These are phyloP conservation scores for Chitala chitala DNA, from an alignment of 2,113 vertebrate species.

Conservation along the genomic window DNA sequence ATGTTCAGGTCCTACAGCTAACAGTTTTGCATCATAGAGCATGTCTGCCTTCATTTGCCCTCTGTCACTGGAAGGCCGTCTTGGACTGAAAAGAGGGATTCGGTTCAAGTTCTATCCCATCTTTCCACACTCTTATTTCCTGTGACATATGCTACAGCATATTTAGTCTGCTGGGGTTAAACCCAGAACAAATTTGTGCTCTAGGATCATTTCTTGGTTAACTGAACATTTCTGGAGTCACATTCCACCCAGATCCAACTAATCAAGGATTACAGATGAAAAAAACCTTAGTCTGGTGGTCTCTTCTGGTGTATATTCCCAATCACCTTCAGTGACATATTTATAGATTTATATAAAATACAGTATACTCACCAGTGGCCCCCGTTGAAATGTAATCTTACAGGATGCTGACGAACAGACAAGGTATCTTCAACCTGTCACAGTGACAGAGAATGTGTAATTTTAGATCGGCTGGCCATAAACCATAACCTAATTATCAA, in stretches of 20 bases:
- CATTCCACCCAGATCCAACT: too few relatives aligned
- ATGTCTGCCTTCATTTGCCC: neutral
- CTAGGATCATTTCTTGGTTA: neutral
- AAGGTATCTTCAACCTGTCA: neutral
- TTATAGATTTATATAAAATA: too few relatives aligned
- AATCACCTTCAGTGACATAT: too few relatives aligned
- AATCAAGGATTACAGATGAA: neutral
- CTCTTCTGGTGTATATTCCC: too few relatives aligned
- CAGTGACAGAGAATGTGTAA: neutral
- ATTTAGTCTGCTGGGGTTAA: neutral
- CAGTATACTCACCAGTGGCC: too few relatives aligned
- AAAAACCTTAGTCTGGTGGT: too few relatives aligned
- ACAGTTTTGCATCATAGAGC: neutral
- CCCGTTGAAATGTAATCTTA: too few relatives aligned
- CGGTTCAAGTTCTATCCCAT: neutral
- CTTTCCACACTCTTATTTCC: neutral
- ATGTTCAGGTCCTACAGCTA: neutral
- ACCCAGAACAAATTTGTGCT: too few relatives aligned
- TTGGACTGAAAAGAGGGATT: neutral
- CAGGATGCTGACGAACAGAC: too few relatives aligned
- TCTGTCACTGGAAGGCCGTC: neutral
- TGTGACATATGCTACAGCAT: too few relatives aligned
- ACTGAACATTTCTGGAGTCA: neutral
- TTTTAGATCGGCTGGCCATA: too few relatives aligned
- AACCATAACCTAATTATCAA: constrained; percentile 23